Percentiles rank a stretch among this genome's conserved stretches.
Conservation (phyloP, 2,888 invertebrate genomes). For the Xanthostigma xanthostigma region DNA sequence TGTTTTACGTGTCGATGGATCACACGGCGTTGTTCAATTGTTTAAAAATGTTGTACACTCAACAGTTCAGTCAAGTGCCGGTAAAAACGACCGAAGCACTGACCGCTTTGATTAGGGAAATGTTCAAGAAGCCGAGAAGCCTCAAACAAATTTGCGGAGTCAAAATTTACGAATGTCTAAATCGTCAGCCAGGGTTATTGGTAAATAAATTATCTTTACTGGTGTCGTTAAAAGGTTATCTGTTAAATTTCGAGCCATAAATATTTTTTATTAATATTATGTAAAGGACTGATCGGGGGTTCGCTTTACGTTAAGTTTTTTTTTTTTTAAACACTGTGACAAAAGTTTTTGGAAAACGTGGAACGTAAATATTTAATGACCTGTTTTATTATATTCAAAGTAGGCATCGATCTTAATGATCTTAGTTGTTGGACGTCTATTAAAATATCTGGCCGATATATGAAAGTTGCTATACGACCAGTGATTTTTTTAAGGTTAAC, state of each 20-base stretch:
- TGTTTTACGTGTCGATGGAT: conserved; percentile 51
- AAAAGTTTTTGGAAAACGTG: too few species aligned
- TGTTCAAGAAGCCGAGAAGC: conserved; percentile 49
- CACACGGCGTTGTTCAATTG: conserved; percentile 52
- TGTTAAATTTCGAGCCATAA: conserved; percentile 47
- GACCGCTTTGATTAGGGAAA: conserved; percentile 41
- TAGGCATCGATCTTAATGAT: too few species aligned
- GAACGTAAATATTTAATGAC: too few species aligned
- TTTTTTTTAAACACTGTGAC: too few species aligned
- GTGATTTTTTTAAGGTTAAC: too few species aligned
- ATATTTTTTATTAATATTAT: conserved; percentile 3
- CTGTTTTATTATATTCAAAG: too few species aligned
- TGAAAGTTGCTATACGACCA: too few species aligned
- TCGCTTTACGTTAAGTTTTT: too few species aligned
- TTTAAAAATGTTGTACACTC: conserved; percentile 48
- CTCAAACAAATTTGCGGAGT: conserved; percentile 59
- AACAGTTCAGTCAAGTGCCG: conserved; percentile 44
- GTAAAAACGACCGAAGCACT: conserved; percentile 46
- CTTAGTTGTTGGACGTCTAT: too few species aligned
- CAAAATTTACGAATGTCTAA: conserved; percentile 49
- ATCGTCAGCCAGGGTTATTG: conserved; percentile 45
- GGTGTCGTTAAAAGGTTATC: conserved; percentile 48
- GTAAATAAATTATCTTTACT: conserved; percentile 54
- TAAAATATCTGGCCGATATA: too few species aligned
- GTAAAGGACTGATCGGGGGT: too few species aligned